These are phyloP conservation scores for Ataeniobius toweri DNA, from an alignment of 2,797 vertebrate species.

Conservation along the genomic window DNA sequence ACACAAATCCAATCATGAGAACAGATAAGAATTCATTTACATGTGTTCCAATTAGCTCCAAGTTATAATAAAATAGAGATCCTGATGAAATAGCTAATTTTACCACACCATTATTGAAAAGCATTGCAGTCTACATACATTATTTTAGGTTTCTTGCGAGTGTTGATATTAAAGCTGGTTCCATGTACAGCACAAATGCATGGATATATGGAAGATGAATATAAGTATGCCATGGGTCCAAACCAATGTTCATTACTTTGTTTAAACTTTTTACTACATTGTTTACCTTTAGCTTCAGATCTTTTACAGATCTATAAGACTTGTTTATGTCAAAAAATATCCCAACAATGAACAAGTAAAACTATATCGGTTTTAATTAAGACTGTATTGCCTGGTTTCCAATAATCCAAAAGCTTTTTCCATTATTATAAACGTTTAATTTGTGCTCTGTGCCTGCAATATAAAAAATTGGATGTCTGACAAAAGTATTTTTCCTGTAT, in stretches of 20 bases:
- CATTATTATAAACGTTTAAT: neutral
- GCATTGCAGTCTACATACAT: neutral
- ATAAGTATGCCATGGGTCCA: neutral
- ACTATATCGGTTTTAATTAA: neutral
- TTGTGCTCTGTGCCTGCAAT: neutral
- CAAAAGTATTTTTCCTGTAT: slow-evolving; percentile 34
- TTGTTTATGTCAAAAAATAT: neutral
- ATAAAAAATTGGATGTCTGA: slow-evolving; percentile 13
- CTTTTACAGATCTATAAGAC: neutral
- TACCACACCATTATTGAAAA: neutral
- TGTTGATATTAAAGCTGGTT: neutral
- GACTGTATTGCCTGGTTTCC: neutral
- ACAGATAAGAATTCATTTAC: neutral
- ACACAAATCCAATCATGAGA: neutral
- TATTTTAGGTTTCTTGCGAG: neutral
- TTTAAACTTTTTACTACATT: neutral
- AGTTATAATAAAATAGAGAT: neutral
- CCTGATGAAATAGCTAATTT: neutral
- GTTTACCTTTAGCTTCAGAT: neutral
- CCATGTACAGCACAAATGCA: neutral
- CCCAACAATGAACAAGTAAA: neutral
- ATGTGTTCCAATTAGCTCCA: neutral
- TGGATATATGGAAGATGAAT: neutral
- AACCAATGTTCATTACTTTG: neutral
- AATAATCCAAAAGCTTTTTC: neutral